Evolutionary conservation across 2,888 invertebrate species (phyloP).

Genomic region (Saturnia japonica): DNA sequence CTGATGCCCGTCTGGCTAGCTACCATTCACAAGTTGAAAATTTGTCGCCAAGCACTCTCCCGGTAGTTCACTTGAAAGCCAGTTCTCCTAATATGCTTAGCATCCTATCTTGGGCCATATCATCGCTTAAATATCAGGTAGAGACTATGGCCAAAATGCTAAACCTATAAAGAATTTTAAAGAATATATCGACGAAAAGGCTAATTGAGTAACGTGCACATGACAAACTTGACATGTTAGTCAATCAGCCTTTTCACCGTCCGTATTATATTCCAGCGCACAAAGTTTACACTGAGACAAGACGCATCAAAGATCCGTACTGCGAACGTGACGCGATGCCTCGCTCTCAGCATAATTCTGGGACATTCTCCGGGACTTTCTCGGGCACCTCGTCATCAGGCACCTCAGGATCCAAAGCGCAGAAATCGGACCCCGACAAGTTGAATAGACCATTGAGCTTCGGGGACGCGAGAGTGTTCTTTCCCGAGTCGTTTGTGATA

Average conservation of each 20-base stretch:
- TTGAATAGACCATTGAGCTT: conserved; percentile 67
- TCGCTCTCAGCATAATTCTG: conserved; percentile 68
- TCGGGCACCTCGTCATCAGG: conserved; percentile 77
- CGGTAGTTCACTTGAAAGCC: no score
- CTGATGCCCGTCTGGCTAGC: no score
- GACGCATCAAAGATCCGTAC: conserved; percentile 64
- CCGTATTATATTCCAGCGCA: conserved; percentile 64
- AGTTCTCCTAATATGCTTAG: no score
- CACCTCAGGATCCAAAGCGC: conserved; percentile 73
- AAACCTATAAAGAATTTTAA: no score
- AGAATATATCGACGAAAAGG: no score
- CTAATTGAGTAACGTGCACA: no score
- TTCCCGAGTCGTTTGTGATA: conserved; percentile 78
- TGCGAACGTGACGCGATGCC: conserved; percentile 57
- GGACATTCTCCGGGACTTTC: conserved; percentile 70
- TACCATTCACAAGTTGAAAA: no score
- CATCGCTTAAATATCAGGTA: no score
- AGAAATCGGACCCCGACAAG: conserved; percentile 61
- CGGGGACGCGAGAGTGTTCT: conserved; percentile 75
- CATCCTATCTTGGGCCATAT: no score
- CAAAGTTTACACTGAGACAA: conserved; percentile 65
- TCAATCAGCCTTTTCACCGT: conserved; percentile 32
- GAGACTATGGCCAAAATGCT: no score
- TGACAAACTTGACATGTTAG: no score
- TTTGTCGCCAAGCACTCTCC: no score